Evolutionary conservation across 2,888 invertebrate species (phyloP), one percentile per base, ranked within the genome.

Genomic region (Torymus auratus): DNA sequence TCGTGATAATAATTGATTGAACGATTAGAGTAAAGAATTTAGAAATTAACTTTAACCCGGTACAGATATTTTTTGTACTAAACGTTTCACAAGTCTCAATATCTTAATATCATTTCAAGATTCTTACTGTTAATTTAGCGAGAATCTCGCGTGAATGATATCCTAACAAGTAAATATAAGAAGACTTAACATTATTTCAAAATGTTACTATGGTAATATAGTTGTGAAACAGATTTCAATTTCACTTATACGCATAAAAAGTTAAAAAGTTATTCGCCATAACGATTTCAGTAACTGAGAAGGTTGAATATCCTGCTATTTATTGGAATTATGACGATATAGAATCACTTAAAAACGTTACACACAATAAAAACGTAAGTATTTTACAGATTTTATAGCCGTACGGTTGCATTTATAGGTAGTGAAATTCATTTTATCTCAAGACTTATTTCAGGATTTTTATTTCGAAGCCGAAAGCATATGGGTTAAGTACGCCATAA

Each of bases 311-410:
- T 77, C 77, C 56, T 5, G 17, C n/a, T 77, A 77, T 77, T 77
- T 70, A 70, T 77, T 17, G 58, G 12, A 20, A 53, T 56, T 15
- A 11, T 50, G 28, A 65, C 23, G 56, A 41, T 50, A 56, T 41
- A 15, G 23, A 65, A 52, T 64, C 50, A n/a, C 62, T 65, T 55
- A 0, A 11, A 64, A 64, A 60, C 41, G 20, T 78, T 58, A n/a
- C 15, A 15, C n/a, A 50, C n/a, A 65, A 64, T 76, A 77, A 65
- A 53, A 65, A 58, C 20, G 52, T 71, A 28, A 71, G 60, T 78
- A 65, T 65, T 73, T 73, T 68, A 55, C 17, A 15, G 50, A 78
- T 68, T 78, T 78, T 73, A 73, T 78, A 78, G 14, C 55, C 56
- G 12, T 12, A 20, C n/a, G 14, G 15, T 23, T 67, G 60, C 60